phyloP scores from a whole-genome alignment of 37 sponge, comb jelly and placozoan species.

The Agelas oroides region DNA sequence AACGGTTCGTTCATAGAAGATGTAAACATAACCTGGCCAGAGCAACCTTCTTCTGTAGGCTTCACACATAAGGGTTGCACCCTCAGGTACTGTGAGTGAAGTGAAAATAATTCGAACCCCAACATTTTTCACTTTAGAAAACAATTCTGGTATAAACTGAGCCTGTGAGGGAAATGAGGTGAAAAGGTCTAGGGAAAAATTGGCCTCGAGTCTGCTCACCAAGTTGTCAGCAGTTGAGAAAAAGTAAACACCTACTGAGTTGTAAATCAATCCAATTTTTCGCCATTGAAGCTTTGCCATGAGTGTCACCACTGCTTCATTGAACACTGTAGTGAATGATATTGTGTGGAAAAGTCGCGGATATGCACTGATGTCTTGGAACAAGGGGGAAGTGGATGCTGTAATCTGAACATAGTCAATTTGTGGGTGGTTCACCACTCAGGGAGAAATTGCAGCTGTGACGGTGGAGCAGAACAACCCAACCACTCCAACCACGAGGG shows the following conservation, averaged over 20 bases:
- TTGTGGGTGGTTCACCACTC: neutral
- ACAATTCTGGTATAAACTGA: neutral
- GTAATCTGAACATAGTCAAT: constrained; percentile 28
- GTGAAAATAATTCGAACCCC: constrained; percentile 23
- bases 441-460: constrained; percentile 4
- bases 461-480: constrained; percentile 40
- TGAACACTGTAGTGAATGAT: constrained; percentile 10
- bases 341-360: constrained; percentile 4
- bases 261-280: constrained; percentile 3
- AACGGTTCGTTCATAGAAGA: constrained; percentile 16
- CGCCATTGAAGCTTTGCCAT: constrained; percentile 30
- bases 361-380: neutral
- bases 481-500: constrained; percentile 25
- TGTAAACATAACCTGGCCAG: constrained; percentile 54
- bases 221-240: constrained; percentile 9
- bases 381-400: constrained; percentile 31
- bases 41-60: constrained; percentile 3
- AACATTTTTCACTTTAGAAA: neutral
- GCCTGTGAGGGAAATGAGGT: neutral
- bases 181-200: neutral
- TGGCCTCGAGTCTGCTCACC: neutral
- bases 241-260: neutral
- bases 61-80: constrained; percentile 29
- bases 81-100: constrained; percentile 8
- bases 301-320: constrained; percentile 14